These are phyloP conservation scores for Hoplodrina ambigua DNA, from an alignment of 2,888 invertebrate genomes.

Conservation along the genomic window DNA sequence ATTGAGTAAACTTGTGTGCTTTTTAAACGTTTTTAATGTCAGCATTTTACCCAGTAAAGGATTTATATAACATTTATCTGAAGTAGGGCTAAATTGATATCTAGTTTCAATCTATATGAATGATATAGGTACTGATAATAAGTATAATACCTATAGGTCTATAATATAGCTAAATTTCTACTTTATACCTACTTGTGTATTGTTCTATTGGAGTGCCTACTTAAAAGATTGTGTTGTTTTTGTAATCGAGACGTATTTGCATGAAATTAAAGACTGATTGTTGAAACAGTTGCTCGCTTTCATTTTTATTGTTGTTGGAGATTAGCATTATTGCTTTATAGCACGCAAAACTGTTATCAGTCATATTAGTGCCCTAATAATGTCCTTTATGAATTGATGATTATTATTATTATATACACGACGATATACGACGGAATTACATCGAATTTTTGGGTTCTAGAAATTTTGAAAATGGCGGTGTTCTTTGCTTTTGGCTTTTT, in stretches of 20 bases:
- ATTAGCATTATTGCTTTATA: conserved; percentile 25
- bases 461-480: neutral
- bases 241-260: conserved; percentile 50
- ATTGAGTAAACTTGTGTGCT: conserved; percentile 7
- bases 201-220: conserved; percentile 38
- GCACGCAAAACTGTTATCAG: conserved; percentile 10
- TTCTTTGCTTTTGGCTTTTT: neutral
- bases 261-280: conserved; percentile 68
- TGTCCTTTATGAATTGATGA: neutral
- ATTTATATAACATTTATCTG: conserved; percentile 39
- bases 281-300: conserved; percentile 40
- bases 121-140: neutral
- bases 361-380: conserved; percentile 13
- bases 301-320: conserved; percentile 27
- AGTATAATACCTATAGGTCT: neutral
- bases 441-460: neutral
- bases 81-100: conserved; percentile 35
- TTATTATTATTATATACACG: neutral
- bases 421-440: neutral
- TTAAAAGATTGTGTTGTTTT: conserved; percentile 50
- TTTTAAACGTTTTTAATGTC: conserved; percentile 31
- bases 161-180: conserved; percentile 2
- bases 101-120: conserved; percentile 6
- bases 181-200: neutral
- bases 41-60: conserved; percentile 22